Conservation (phyloP, 1,140 invertebrate species). For the Eriosoma lanigerum region DNA sequence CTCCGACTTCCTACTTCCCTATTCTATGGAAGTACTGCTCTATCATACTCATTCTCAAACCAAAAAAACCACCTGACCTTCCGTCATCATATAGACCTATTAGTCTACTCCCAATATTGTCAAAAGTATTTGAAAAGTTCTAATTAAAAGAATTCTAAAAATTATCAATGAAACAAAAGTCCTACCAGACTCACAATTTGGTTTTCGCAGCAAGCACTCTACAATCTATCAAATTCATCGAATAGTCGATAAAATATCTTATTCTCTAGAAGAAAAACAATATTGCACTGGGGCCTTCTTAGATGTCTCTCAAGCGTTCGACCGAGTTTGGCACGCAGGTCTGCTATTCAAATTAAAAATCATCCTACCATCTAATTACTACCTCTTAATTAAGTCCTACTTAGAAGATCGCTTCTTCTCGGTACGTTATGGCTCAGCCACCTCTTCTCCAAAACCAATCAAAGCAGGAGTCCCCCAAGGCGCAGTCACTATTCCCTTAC, state of each 20-base stretch:
- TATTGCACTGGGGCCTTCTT: neutral
- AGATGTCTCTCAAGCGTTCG: neutral
- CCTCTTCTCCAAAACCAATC: neutral
- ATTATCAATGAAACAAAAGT: neutral
- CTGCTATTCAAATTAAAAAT: no score
- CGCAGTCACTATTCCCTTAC: no score
- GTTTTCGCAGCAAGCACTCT: neutral
- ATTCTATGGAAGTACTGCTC: neutral
- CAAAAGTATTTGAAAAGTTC: neutral
- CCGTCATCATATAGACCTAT: neutral
- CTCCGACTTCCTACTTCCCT: neutral
- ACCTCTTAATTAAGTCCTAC: neutral
- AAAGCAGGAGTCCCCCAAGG: no score
- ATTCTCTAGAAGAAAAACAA: neutral
- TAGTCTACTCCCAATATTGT: neutral
- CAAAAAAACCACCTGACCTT: neutral
- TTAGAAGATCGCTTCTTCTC: neutral
- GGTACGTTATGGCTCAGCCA: neutral
- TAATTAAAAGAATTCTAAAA: neutral
- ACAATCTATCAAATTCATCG: no score
- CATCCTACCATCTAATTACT: neutral
- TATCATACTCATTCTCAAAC: neutral
- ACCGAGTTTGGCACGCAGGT: no score
- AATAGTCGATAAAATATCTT: no score
- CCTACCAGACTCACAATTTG: neutral